These are phyloP conservation scores for Prunella himalayana DNA, from an alignment of 2,113 vertebrate species.

Conservation along the genomic window DNA sequence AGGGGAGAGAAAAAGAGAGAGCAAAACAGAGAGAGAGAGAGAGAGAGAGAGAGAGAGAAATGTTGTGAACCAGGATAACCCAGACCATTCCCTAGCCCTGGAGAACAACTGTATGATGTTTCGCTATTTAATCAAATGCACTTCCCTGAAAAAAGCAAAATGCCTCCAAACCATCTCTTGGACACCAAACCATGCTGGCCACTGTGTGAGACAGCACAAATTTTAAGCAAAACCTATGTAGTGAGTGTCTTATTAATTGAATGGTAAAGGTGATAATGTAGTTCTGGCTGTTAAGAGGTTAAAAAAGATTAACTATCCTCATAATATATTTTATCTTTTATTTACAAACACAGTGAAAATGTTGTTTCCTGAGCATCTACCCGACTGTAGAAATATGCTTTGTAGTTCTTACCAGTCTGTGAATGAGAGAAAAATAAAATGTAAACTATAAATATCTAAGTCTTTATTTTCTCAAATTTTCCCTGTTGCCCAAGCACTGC, in stretches of 20 bases:
- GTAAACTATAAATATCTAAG: background rate
- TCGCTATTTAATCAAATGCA: rapidly evolving
- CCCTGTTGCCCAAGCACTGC: background rate
- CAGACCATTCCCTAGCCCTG: background rate
- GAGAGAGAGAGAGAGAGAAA: background rate
- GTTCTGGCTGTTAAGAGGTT: background rate
- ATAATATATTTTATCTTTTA: background rate
- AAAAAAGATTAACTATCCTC: background rate
- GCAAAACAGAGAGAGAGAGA: no score
- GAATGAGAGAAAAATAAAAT: background rate
- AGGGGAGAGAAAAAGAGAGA: background rate
- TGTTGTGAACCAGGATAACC: background rate
- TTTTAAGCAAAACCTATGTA: rapidly evolving
- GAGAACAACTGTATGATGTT: background rate
- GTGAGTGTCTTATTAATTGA: background rate
- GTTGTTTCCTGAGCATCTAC: background rate
- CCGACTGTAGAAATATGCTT: background rate
- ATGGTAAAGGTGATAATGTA: background rate
- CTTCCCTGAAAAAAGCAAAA: background rate
- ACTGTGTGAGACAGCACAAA: background rate
- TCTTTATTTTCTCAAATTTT: background rate
- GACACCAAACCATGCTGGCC: background rate
- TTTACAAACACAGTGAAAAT: background rate
- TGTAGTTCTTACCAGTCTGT: background rate
- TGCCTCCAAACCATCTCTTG: background rate